phyloP scores from a whole-genome alignment of 1,140 invertebrate genomes.

The Danaus melanippus region DNA sequence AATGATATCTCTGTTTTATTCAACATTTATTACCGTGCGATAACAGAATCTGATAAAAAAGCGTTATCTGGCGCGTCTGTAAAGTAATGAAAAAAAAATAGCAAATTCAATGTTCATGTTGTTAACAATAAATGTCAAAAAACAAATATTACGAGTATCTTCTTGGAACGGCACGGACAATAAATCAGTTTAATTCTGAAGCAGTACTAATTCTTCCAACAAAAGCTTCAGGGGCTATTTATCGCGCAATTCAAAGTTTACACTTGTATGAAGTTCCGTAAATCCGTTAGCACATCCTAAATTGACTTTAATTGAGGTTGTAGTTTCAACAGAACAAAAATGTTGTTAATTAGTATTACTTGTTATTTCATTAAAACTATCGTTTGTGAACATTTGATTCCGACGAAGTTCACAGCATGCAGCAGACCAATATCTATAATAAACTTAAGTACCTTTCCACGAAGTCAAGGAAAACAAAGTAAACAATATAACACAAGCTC shows the following conservation, averaged over 20 bases:
- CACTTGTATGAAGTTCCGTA: constrained; percentile 22
- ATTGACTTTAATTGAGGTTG: constrained; percentile 4
- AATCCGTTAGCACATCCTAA: constrained; percentile 31
- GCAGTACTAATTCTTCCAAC: constrained; percentile 32
- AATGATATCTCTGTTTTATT: too few species aligned
- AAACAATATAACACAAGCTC: background rate
- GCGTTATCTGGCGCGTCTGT: constrained; percentile 15
- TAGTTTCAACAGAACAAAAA: too few species aligned
- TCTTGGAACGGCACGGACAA: constrained; percentile 40
- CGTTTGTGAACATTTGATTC: background rate
- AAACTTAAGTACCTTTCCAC: background rate
- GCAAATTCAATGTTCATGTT: constrained; percentile 35
- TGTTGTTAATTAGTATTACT: constrained; percentile 3
- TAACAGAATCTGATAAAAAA: constrained; percentile 18
- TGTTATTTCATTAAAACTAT: constrained; percentile 12
- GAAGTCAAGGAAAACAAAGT: constrained; percentile 3
- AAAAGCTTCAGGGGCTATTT: constrained; percentile 30
- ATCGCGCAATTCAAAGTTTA: constrained; percentile 40
- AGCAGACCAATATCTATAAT: too few species aligned
- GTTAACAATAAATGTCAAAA: constrained; percentile 40
- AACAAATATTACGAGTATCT: constrained; percentile 44
- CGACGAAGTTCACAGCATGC: too few species aligned
- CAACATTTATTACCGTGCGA: too few species aligned
- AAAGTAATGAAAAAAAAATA: constrained; percentile 27
- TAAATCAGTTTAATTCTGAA: constrained; percentile 45